A percentile compares a stretch with the other conserved stretches of the same genome.
These are phyloP conservation scores for Rhynchophorus ferrugineus DNA, from an alignment of 1,140 invertebrate species.

Conservation along the genomic window DNA sequence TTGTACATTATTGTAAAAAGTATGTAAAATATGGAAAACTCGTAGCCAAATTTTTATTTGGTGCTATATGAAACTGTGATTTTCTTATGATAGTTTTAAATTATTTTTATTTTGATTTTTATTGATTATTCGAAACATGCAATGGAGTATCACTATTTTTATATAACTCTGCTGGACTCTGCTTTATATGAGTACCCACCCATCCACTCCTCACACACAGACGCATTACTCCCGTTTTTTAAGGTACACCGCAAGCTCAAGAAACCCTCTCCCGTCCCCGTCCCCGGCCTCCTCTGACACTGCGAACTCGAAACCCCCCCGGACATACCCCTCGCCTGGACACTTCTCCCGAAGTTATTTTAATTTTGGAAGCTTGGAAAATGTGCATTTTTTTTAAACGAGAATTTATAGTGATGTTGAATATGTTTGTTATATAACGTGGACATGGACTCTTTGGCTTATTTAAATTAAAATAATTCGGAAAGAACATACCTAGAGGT, in stretches of 20 bases:
- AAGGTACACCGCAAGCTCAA: too few species aligned
- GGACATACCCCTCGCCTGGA: constrained; percentile 1
- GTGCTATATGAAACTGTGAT: constrained; percentile 41
- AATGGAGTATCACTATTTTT: constrained; percentile 31
- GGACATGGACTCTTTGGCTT: not conserved
- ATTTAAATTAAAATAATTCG: constrained; percentile 13
- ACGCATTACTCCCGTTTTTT: too few species aligned
- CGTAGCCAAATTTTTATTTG: constrained; percentile 39
- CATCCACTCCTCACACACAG: too few species aligned
- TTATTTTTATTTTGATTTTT: constrained; percentile 18
- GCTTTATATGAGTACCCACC: too few species aligned
- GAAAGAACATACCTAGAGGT: constrained; percentile 5
- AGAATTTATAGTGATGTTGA: constrained; percentile 1
- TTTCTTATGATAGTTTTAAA: constrained; percentile 19
- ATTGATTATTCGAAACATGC: constrained; percentile 23
- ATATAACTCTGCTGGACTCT: constrained; percentile 15
- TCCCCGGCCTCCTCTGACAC: too few species aligned
- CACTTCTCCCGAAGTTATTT: constrained; percentile 4
- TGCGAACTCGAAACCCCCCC: too few species aligned
- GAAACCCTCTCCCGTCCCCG: too few species aligned
- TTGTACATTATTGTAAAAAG: constrained; percentile 31
- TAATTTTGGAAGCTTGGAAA: constrained; percentile 9
- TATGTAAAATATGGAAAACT: constrained; percentile 25
- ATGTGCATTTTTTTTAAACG: not conserved
- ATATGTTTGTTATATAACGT: constrained; percentile 4